Percentiles rank a stretch among this genome's conserved stretches.
These are phyloP conservation scores for Periparus ater DNA, from an alignment of 2,797 vertebrate genomes.

Conservation along the genomic window DNA sequence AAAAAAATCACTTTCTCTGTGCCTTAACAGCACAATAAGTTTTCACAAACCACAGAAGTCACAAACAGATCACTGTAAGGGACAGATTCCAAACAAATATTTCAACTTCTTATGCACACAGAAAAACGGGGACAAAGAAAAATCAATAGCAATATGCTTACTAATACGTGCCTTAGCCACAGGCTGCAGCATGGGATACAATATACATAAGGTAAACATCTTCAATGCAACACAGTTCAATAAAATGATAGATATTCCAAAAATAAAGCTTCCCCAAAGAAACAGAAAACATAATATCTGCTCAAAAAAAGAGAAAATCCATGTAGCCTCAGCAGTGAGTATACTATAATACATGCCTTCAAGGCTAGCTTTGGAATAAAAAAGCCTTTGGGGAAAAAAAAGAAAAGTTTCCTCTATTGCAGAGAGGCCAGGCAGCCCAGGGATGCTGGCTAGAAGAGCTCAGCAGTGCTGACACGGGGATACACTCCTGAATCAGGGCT, in stretches of 20 bases:
- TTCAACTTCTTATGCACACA: constrained; percentile 1
- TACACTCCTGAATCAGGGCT: background rate
- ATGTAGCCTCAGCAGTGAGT: background rate
- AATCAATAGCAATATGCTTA: constrained; percentile 63
- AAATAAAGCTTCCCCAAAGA: constrained; percentile 38
- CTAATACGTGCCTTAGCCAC: constrained; percentile 41
- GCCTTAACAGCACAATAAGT: background rate
- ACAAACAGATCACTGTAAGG: constrained; percentile 1
- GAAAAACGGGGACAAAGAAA: background rate
- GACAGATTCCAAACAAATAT: constrained; percentile 21
- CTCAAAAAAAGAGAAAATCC: background rate
- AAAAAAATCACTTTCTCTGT: background rate
- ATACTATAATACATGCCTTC: background rate
- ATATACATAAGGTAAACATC: constrained; percentile 39
- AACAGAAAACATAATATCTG: background rate
- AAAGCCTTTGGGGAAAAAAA: rapidly evolving
- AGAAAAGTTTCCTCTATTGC: background rate
- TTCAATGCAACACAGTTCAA: constrained; percentile 17
- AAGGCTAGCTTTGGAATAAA: background rate
- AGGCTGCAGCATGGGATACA: constrained; percentile 28
- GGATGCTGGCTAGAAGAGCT: background rate
- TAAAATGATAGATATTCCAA: constrained; percentile 46
- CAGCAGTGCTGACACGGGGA: rapidly evolving
- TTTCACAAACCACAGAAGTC: constrained; percentile 13
- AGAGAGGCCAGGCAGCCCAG: background rate